Evolutionary conservation across 2,888 invertebrate species (phyloP), one percentile per base, ranked within the genome.

Genomic region (Hofmannophila pseudospretella): DNA sequence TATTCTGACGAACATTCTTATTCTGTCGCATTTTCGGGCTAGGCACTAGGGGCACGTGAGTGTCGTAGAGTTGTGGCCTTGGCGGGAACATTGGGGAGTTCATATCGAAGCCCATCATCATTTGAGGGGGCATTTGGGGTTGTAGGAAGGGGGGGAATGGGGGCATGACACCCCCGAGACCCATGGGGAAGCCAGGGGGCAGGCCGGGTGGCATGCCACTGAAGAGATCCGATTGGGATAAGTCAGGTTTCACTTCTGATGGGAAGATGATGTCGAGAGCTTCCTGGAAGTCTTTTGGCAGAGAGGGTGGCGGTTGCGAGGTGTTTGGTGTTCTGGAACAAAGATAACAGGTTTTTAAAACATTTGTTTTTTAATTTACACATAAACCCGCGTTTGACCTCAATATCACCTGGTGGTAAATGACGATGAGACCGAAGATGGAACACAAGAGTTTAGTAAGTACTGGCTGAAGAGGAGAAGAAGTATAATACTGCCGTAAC

Each of bases 191-290:
- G 48, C 50, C 38, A 26, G 39, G 39, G 28, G 57, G 49, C 36
- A 67, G 51, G 4, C 66, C 62, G 2, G 65, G 62, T 1, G 65
- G 62, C 26, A 55, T 35, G 34, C 49, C 39, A 32, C 40, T 38
- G 49, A 57, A 41, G 43, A 67, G 19, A 38, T 51, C 57, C 41
- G 59, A 39, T 49, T 45, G 50, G 4, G 22, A 41, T 16, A 39
- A 58, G 38, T 39, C 62, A 52, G n/a, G 56, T 37, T 77, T 73
- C 11, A 67, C 68, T 3, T 73, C 76, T 0, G 76, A 59, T 0
- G 91, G 91, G 68, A 91, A 92, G 36, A 92, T 90, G 22, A 91
- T 90, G 61, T 91, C 90, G 3, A 92, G 74, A 0, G 91, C 91
- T 36, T 91, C 91, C 44, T 91, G 91, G 54, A 91, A 87, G 71